Percentiles rank a stretch among this genome's conserved stretches.
These are phyloP conservation scores for Engraulis encrasicolus DNA, from an alignment of 2,113 vertebrate species.

Conservation along the genomic window DNA sequence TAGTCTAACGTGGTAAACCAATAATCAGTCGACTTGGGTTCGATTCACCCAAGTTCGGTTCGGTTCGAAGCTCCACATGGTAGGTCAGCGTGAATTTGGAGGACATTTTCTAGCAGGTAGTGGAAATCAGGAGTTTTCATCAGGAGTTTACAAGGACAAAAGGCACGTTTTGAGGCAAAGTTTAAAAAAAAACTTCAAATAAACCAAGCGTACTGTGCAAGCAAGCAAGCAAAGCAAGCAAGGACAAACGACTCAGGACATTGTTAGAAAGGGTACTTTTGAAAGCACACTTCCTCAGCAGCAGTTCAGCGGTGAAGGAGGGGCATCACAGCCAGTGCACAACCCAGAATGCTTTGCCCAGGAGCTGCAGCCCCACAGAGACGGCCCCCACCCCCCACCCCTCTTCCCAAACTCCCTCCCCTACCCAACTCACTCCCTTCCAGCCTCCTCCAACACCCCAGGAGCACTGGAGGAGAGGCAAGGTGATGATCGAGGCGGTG, in stretches of 20 bases:
- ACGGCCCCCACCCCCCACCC: slow-evolving; percentile 24
- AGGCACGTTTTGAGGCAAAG: too few species aligned
- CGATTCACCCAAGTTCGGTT: too few species aligned
- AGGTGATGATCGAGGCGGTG: too few species aligned
- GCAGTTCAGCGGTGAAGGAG: slow-evolving; percentile 32
- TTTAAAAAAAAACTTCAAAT: not conserved
- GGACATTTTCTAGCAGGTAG: too few species aligned
- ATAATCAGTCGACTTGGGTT: too few species aligned
- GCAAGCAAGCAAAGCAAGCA: not conserved
- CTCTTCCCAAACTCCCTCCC: not conserved
- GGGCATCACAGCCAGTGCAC: slow-evolving; percentile 19
- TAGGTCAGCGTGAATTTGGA: too few species aligned
- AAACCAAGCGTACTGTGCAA: not conserved
- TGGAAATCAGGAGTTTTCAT: too few species aligned
- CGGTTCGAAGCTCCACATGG: too few species aligned
- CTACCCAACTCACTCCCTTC: not conserved
- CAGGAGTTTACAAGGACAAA: too few species aligned
- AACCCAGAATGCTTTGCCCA: slow-evolving; percentile 43
- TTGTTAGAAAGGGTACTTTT: not conserved
- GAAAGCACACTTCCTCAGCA: slow-evolving; percentile 27
- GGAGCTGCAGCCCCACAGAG: slow-evolving; percentile 39
- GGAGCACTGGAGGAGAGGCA: not conserved
- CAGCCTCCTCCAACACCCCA: not conserved
- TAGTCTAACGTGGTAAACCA: not conserved
- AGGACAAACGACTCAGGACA: not conserved